Conservation (phyloP, 2,113 vertebrate species). For the Apteryx owenii region DNA sequence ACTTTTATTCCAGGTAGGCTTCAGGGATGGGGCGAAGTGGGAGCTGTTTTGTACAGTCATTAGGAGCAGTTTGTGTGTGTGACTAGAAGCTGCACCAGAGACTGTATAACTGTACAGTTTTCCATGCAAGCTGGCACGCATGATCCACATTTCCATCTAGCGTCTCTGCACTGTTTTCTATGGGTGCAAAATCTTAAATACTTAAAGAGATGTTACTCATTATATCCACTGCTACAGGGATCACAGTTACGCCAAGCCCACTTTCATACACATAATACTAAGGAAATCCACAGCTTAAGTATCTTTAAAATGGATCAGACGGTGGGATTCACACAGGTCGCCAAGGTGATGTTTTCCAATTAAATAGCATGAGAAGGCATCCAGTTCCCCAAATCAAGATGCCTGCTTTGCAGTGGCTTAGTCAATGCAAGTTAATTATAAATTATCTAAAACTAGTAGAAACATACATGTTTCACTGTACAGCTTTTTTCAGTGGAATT, state of each 20-base stretch:
- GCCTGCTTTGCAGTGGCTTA: constrained; percentile 20
- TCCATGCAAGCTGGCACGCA: neutral
- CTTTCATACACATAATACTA: neutral
- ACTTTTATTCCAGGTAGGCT: neutral
- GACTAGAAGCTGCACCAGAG: neutral
- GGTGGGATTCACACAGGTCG: neutral
- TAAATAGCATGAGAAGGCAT: neutral
- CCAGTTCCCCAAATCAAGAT: neutral
- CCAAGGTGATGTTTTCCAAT: neutral
- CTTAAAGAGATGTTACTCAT: neutral
- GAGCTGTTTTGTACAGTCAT: neutral
- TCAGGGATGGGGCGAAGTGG: neutral
- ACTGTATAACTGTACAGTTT: neutral
- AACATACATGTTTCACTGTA: neutral
- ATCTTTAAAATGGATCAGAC: neutral
- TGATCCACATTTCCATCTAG: neutral
- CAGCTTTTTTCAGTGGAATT: neutral
- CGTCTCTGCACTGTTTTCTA: neutral
- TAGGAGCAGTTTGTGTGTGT: neutral
- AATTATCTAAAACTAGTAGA: neutral
- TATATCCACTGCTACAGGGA: neutral
- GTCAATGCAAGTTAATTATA: neutral
- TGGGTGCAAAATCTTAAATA: neutral
- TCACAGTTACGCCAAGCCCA: neutral
- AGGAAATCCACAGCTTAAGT: neutral